These are phyloP conservation scores for Antennarius striatus DNA, from an alignment of 2,113 vertebrate species.

Conservation along the genomic window DNA sequence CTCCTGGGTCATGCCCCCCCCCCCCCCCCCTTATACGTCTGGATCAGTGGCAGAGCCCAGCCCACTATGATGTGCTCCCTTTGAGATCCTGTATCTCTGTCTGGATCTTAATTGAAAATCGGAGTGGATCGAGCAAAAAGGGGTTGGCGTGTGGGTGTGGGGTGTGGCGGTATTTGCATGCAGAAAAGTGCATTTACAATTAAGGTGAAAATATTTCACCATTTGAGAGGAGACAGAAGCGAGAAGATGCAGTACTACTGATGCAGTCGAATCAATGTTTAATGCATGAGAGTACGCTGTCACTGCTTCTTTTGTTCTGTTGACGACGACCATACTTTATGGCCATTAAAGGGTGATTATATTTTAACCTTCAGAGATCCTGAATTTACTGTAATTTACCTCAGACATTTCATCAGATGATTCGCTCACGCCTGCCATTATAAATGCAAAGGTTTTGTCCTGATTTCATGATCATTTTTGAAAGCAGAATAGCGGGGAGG, in stretches of 20 bases:
- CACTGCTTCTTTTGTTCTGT: conserved; percentile 18
- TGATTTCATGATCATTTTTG: neutral
- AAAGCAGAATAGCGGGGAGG: neutral
- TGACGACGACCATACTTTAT: neutral
- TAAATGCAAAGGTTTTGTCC: neutral
- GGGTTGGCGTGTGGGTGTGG: conserved; percentile 2
- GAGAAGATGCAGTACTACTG: neutral
- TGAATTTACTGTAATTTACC: neutral
- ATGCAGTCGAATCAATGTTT: conserved; percentile 15
- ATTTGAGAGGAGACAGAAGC: conserved; percentile 32
- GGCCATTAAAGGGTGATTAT: neutral
- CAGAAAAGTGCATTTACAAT: conserved; percentile 48
- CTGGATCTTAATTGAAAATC: conserved; percentile 81
- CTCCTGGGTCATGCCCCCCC: conserved; percentile 54
- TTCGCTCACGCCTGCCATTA: too few relatives aligned
- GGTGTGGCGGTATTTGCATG: conserved; percentile 54
- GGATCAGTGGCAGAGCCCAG: conserved; percentile 19
- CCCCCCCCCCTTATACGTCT: conserved; percentile 29
- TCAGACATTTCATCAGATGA: too few relatives aligned
- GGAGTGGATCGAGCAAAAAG: conserved; percentile 18
- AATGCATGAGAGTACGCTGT: conserved; percentile 4
- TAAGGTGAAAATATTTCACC: conserved; percentile 46
- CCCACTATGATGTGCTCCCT: conserved; percentile 35
- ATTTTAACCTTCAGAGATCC: neutral
- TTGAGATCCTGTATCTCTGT: conserved; percentile 68